Evolutionary conservation across 2,888 invertebrate species (phyloP), one percentile per base, ranked within the genome.

Genomic region (Cerastis leucographa): DNA sequence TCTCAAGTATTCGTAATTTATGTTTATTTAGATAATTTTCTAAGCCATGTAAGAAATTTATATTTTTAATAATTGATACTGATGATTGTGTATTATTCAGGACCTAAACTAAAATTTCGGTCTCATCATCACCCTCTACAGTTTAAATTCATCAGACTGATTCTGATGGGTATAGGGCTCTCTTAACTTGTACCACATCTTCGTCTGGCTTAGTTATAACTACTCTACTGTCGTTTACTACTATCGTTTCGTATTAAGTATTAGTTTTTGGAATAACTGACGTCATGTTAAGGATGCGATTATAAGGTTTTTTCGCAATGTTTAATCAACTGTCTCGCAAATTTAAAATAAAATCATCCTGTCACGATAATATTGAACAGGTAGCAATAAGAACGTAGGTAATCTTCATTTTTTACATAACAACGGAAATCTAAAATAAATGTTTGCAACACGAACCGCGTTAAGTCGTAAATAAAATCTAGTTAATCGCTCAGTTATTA

Each of bases 371-470:
- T 29, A 65, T 49, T 71, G 56, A 75, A 72, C 49, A 56, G 69
- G 86, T 78, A 86, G 86, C 76, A 17, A 65, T 40, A 40, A 85
- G 74, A 67, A 73, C 66, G 40, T 67, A 46, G 12, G 9, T 66
- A 65, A 71, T 81, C 65, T 67, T 65, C 9, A 66, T 81, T 72
- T 78, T 78, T 84, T 86, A 62, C 65, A 40, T 71, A 51, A 61
- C 65, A 78, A 78, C 85, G 86, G 86, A 86, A 86, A 78, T 71
- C 67, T 51, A 51, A 76, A 76, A 76, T 81, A 81, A 76, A 78
- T 74, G 69, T 72, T 78, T 56, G 11, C 35, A 75, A 73, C 76
- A 85, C 78, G 84, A 85, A 77, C 3, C 46, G 65, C 66, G 59
- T 72, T 59, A 67, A 76, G 29, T 69, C 51, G 42, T 70, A 71